Base-by-base conservation (phyloP, 1,140 invertebrate species). In the Eurosta solidaginis region DNA sequence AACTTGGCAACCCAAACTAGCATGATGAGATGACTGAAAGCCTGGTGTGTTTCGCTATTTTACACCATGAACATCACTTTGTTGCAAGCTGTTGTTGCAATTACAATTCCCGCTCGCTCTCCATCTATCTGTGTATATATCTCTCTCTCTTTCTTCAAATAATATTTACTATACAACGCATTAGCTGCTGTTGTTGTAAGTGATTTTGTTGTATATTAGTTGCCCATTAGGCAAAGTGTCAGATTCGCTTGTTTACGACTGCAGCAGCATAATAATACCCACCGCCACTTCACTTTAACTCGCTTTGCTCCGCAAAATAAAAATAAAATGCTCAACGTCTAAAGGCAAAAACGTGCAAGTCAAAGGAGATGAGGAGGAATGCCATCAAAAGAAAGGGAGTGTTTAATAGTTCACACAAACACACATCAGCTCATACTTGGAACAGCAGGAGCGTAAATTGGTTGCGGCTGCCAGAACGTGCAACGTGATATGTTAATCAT, bases 401-500 rank as follows among this genome's bases (percentile, higher is more conserved):
- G 59, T 40, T 68, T 40, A 40, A 20, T n/a, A 22, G 59, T 7
- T 17, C 59, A 36, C n/a, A n/a, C 29, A 6, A 17, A n/a, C 3
- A 33, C 17, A 63, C n/a, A 17, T n/a, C 36, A 7, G 6, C 29
- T 20, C 33, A 68, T 68, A 20, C 33, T 68, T 68, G 59, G 17
- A 42, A 22, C 52, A 42, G n/a, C 59, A 68, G 59, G 59, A n/a
- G 59, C 59, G 59, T 40, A 68, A 68, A 68, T 68, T 68, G 59
- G 59, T 42, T 68, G 59, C 59, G 59, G 25, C 59, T n/a, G 54
- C 59, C 59, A 22, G 33, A 42, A 68, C 59, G 59, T 68, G 59
- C 74, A 75, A 75, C 74, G 74, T 75, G 74, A 75, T 75, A 75
- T 75, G 74, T 75, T 75, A 75, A 75, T 75, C 74, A 75, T 75